Evolutionary conservation across 2,888 invertebrate genomes (phyloP), one percentile per base, ranked within the genome.

Genomic region (Eulithis testata): DNA sequence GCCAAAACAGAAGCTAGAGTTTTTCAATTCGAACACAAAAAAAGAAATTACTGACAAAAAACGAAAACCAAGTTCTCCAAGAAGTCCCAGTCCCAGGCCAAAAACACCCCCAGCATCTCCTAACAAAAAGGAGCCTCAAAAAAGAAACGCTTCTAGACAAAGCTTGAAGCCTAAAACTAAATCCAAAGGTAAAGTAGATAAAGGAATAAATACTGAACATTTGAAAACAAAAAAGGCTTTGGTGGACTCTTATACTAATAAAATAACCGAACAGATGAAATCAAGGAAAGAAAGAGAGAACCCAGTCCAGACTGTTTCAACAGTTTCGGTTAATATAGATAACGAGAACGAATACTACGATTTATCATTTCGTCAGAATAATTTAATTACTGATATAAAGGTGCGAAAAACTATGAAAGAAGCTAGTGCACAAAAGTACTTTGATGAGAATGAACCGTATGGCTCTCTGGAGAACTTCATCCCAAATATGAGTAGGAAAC

Each of bases 241-340:
- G 31, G 79, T 88, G 6, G 85, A 88, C 5, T 77, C 76, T 14
- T 87, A 83, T 55, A 85, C 87, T 4, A 82, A 78, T 66, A 80
- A 78, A 60, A 54, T 85, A 21, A 71, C 73, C 3, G 72, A 76
- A 45, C 75, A 72, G 51, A 71, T 81, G 66, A 72, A 73, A 67
- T 71, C 64, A 72, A 56, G 9, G 4, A 50, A 12, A 45, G 45
- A 47, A 4, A 71, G 74, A 51, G 54, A 58, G 2, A 70, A 69
- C 44, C 69, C 67, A 8, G 79, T 70, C 66, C 75, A 71, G 43
- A 70, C 76, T 44, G 73, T 76, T 45, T 89, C 91, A 9, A 85
- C 80, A 70, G 77, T 89, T 8, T 79, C 85, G 12, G 74, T 90
- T 40, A 86, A 87, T 69, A 87, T 90, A 62, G 84, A 89, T 11